phyloP scores from a whole-genome alignment of 2,888 invertebrate genomes.

The Drosophila hamatofila region DNA sequence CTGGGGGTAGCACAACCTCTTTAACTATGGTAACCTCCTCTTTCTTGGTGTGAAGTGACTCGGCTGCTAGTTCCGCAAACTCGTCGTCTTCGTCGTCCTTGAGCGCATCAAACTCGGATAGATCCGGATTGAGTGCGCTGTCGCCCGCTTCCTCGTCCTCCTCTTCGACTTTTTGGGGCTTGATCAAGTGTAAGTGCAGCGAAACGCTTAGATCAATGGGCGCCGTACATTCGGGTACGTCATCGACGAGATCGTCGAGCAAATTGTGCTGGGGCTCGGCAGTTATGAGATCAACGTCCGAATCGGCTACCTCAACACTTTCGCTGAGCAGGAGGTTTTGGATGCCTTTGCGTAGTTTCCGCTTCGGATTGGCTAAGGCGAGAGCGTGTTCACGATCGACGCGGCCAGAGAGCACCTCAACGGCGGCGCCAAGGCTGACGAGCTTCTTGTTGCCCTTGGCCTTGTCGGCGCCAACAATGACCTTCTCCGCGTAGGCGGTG shows the following conservation, averaged over 20 bases:
- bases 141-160: slow-evolving; percentile 52
- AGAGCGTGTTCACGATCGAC: slow-evolving; percentile 91
- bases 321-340: slow-evolving; percentile 90
- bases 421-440: slow-evolving; percentile 93
- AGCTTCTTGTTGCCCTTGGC: slow-evolving; percentile 91
- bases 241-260: slow-evolving; percentile 90
- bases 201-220: slow-evolving; percentile 91
- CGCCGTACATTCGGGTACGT: slow-evolving; percentile 87
- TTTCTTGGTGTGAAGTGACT: slow-evolving; percentile 88
- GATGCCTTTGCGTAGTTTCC: slow-evolving; percentile 88
- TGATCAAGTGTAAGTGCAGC: slow-evolving; percentile 87
- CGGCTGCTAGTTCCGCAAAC: slow-evolving; percentile 91
- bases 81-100: slow-evolving; percentile 90
- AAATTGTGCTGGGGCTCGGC: slow-evolving; percentile 87
- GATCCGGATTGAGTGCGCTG: slow-evolving; percentile 70
- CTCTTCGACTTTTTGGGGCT: slow-evolving; percentile 83
- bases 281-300: slow-evolving; percentile 73
- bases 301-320: slow-evolving; percentile 86
- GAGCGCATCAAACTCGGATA: slow-evolving; percentile 87
- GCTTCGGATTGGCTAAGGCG: slow-evolving; percentile 85
- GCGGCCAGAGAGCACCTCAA: slow-evolving; percentile 94
- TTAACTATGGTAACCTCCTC: slow-evolving; percentile 85
- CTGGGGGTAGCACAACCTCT: slow-evolving; percentile 84
- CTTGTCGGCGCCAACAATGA: slow-evolving; percentile 91
- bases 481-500: slow-evolving; percentile 93